Base-by-base conservation (phyloP, 2,113 vertebrate species). In the Odocoileus virginianus region DNA sequence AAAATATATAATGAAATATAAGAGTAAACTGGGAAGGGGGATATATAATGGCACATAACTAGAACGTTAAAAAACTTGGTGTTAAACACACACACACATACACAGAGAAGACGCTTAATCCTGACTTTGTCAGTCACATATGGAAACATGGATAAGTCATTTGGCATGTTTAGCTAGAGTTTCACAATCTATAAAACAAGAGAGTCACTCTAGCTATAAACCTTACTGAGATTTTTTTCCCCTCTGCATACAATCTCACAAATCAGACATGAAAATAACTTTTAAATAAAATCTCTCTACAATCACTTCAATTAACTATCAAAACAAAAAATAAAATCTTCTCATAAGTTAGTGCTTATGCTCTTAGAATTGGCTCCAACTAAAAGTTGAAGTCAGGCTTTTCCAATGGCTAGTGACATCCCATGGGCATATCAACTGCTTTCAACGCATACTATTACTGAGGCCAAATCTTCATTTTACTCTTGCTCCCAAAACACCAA, bases 401-500 rank as follows among this genome's bases (percentile, higher is more conserved):
- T 95, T 87, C 36, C n/a, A 88, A 85, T 16, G 25, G 55, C 60
- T 96, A 88, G 6, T 79, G 28, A 95, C 30, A 92, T 52, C 3
- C 13, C 60, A 2, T 71, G 93, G 91, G 93, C 19, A 33, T 64
- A 83, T 57, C 13, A 71, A 76, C 45, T 94, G 14, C 33, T 96
- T 95, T 94, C 17, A 84, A 96, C 28, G 19, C 86, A 61, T 58
- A 52, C 5, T 87, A 40, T 60, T 52, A 83, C 43, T 21, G 92
- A 95, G 40, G 81, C 58, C 84, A 79, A 25, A 91, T 30, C 14
- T 92, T 60, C 28, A 60, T 92, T 95, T 95, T 86, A 94, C 79
- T 76, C 17, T 28, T 96, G 58, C 21, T 95, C 45, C 45, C 74
- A 93, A 94, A 98, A 67, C 50, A 95, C 25, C 54, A 97, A 79